Conservation (phyloP, 2,113 vertebrate species). For the Tor tambroides region DNA sequence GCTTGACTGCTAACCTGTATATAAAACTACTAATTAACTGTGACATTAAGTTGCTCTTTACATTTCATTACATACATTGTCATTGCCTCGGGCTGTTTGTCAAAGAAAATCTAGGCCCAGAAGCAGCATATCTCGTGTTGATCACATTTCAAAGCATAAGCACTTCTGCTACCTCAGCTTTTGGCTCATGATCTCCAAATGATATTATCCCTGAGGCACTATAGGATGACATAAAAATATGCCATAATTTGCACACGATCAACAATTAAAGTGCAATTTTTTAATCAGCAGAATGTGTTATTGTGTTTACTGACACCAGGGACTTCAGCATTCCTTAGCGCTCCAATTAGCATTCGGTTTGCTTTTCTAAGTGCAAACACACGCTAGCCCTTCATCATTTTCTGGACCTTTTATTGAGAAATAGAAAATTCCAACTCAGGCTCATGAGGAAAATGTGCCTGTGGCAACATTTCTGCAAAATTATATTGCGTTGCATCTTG, state of each 20-base stretch:
- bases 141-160: neutral
- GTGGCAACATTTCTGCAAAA: neutral
- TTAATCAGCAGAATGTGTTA: conserved; percentile 3
- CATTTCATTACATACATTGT: neutral
- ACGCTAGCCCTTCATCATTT: neutral
- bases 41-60: conserved; percentile 13
- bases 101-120: conserved; percentile 20
- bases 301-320: neutral
- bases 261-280: neutral
- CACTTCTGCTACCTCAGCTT: neutral
- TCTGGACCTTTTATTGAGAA: neutral
- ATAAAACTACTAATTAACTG: conserved; percentile 1
- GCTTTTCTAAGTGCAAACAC: neutral
- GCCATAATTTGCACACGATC: neutral
- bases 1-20: neutral
- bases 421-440: neutral
- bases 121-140: neutral
- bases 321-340: neutral
- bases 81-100: conserved; percentile 7
- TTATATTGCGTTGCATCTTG: neutral
- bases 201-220: neutral
- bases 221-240: neutral
- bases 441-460: neutral
- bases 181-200: neutral
- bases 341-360: neutral